These are phyloP conservation scores for Cheiracanthium punctorium DNA, from an alignment of 2,888 invertebrate species.

Conservation along the genomic window DNA sequence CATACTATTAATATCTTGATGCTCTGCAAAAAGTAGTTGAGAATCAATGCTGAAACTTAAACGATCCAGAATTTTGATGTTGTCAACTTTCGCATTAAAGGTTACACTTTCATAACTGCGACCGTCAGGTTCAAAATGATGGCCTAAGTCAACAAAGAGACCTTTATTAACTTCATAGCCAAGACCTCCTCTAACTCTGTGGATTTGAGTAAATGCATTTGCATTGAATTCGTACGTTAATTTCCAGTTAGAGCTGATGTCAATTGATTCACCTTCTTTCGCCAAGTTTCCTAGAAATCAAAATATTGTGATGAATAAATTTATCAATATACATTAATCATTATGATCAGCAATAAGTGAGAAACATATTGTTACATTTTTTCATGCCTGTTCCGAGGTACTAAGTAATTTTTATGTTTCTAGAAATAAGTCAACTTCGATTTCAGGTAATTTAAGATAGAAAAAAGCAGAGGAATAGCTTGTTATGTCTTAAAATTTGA, in stretches of 20 bases:
- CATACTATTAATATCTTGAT: conserved; percentile 46
- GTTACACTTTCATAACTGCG: conserved; percentile 55
- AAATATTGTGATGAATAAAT: neutral
- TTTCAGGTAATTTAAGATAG: too few relatives aligned
- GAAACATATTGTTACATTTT: too few relatives aligned
- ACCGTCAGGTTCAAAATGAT: conserved; percentile 54
- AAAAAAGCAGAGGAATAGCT: too few relatives aligned
- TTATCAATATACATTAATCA: neutral
- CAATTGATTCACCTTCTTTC: conserved; percentile 38
- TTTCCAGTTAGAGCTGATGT: conserved; percentile 35
- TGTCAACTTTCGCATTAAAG: conserved; percentile 33
- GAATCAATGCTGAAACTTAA: conserved; percentile 39
- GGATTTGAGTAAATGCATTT: conserved; percentile 49
- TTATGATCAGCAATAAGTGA: too few relatives aligned
- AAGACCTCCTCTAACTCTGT: conserved; percentile 24
- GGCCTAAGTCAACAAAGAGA: conserved; percentile 25
- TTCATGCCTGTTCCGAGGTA: too few relatives aligned
- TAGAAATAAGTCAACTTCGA: too few relatives aligned
- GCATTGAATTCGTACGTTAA: conserved; percentile 30
- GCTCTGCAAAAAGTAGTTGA: conserved; percentile 48
- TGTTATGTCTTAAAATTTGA: too few relatives aligned
- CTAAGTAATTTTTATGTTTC: too few relatives aligned
- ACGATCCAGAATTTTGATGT: conserved; percentile 36
- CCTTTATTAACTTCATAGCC: conserved; percentile 39
- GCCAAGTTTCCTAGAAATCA: conserved; percentile 42